Conservation (phyloP, 37 sponge, comb jelly and placozoan species). For the Mnemiopsis leidyi region DNA sequence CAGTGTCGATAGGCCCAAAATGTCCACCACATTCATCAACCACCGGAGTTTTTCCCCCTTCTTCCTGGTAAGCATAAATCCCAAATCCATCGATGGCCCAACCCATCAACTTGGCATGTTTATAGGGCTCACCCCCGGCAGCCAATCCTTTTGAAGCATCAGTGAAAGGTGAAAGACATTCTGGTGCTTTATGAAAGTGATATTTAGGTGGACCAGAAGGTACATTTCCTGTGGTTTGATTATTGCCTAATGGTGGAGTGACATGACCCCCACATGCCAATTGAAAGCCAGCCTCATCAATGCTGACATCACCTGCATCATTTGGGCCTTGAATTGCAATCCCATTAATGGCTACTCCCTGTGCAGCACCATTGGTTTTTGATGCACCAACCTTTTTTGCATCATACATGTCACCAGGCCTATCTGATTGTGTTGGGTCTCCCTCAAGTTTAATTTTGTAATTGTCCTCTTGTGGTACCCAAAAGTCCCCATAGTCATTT, state of each 20-base stretch:
- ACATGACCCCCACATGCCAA: slow-evolving; percentile 54
- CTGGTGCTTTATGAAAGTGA: slow-evolving; percentile 61
- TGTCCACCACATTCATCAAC: slow-evolving; percentile 60
- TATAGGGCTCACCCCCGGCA: background rate
- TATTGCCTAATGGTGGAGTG: slow-evolving; percentile 50
- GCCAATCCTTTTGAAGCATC: slow-evolving; percentile 26
- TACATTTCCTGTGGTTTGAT: background rate
- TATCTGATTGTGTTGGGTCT: background rate
- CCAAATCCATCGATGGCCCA: slow-evolving; percentile 59
- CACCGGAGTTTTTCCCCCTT: background rate
- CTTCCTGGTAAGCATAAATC: slow-evolving; percentile 37
- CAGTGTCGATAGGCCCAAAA: slow-evolving; percentile 52
- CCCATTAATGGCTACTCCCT: slow-evolving; percentile 40
- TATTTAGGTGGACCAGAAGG: slow-evolving; percentile 42
- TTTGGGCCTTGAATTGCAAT: slow-evolving; percentile 38
- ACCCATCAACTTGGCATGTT: slow-evolving; percentile 6
- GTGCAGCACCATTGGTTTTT: slow-evolving; percentile 14
- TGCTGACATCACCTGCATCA: slow-evolving; percentile 53
- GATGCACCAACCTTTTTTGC: background rate
- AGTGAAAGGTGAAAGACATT: slow-evolving; percentile 14
- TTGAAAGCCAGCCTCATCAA: slow-evolving; percentile 58
- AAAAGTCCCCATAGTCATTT: slow-evolving; percentile 19
- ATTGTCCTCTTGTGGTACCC: slow-evolving; percentile 56
- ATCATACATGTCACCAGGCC: slow-evolving; percentile 63
- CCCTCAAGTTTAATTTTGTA: slow-evolving; percentile 45